Evolutionary conservation across 2,797 vertebrate genomes (phyloP).

Genomic region (Ceryle rudis): DNA sequence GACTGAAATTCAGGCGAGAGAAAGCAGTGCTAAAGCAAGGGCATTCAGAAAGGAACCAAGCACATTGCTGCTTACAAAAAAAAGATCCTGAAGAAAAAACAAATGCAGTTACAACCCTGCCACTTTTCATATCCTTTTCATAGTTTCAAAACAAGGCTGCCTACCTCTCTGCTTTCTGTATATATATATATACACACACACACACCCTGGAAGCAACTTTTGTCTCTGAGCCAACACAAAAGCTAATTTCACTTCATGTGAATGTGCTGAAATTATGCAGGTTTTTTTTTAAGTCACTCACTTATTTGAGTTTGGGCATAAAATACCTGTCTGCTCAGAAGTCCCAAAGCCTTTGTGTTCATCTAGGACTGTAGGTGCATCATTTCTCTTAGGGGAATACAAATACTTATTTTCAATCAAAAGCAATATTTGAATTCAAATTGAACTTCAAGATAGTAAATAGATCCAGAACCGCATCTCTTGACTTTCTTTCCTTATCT

Average conservation of each 20-base stretch:
- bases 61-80: background rate
- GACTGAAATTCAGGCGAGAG: background rate
- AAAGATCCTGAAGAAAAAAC: background rate
- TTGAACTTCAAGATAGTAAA: background rate
- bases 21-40: background rate
- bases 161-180: background rate
- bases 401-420: background rate
- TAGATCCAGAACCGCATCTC: background rate
- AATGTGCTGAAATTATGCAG: background rate
- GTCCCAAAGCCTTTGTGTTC: background rate
- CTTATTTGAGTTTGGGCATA: background rate
- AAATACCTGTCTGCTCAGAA: background rate
- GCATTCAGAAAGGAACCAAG: background rate
- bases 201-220: background rate
- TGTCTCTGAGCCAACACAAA: background rate
- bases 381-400: background rate
- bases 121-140: background rate
- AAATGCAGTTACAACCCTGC: background rate
- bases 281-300: conserved; percentile 2
- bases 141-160: background rate
- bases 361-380: background rate
- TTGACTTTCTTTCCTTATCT: background rate
- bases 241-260: background rate
- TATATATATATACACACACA: background rate
- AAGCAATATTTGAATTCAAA: background rate